Evolutionary conservation across 2,113 vertebrate genomes (phyloP), one percentile per base, ranked within the genome.

Genomic region (Halichoerus grypus): DNA sequence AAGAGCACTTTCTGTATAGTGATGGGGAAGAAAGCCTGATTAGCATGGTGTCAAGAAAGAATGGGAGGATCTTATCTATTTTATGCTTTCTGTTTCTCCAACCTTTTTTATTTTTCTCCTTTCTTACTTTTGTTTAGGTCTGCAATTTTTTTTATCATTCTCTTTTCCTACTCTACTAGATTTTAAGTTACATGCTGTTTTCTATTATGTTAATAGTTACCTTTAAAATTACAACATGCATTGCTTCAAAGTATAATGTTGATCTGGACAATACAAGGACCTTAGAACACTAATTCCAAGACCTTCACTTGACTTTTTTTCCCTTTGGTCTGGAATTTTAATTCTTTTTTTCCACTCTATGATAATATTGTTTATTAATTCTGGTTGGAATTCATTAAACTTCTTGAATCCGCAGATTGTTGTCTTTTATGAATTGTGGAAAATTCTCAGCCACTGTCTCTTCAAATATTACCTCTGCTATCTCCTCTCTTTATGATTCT

Each of bases 261-360:
- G 5, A 49, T 22, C 77, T 72, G 59, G 67, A 71, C 14, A n/a
- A 9, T 24, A 67, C 13, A 39, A 94, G n/a, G 69, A 46, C 49
- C 76, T 82, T 79, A 21, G 10, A 67, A 67, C 16, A 94, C 65
- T 76, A 61, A 69, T 91, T 91, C 39, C 8, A 91, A 74, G 63
- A 86, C 6, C 31, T 76, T 71, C 63, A n/a, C 19, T 14, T 61
- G 21, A 28, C 67, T 19, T 51, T 49, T 49, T 42, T 26, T 1
- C 57, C 6, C 11, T 86, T 79, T 71, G 69, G 21, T 63, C 69
- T 89, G 24, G 46, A 67, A 96, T 84, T 84, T 94, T 63, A 95
- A n/a, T 67, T 86, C 15, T 28, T 88, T 94, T 95, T 92, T 59
- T 33, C 14, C 46, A 74, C 28, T 11, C 28, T 95, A 2, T 92